A percentile compares a stretch with the other conserved stretches of the same genome.
phyloP scores from a whole-genome alignment of 2,797 vertebrate genomes.

The Notoglanidium macrostoma region DNA sequence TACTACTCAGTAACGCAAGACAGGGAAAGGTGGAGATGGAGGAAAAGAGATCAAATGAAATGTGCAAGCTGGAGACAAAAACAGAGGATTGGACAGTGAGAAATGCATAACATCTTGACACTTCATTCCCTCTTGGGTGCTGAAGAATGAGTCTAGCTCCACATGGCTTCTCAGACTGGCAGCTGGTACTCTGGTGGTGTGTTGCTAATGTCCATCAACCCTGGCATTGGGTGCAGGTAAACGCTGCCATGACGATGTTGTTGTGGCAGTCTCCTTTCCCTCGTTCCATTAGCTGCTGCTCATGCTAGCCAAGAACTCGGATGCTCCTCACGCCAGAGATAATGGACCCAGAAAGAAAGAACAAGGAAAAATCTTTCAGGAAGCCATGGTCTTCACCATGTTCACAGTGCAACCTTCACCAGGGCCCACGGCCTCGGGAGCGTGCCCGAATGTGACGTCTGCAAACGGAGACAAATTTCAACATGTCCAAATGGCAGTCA shows the following conservation, averaged over 20 bases:
- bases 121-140: constrained; percentile 11
- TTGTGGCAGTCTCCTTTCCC: background rate
- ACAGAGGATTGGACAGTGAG: background rate
- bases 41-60: background rate
- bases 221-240: constrained; percentile 33
- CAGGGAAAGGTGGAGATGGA: background rate
- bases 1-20: background rate
- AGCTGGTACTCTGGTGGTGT: constrained; percentile 46
- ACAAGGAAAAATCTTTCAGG: background rate
- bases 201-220: constrained; percentile 49
- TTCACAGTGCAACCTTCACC: background rate
- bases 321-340: constrained; percentile 21
- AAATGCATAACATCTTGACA: constrained; percentile 3
- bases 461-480: constrained; percentile 22
- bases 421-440: no score
- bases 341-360: constrained; percentile 13
- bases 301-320: background rate
- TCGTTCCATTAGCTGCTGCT: constrained; percentile 8
- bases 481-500: constrained; percentile 5
- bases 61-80: background rate
- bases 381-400: background rate
- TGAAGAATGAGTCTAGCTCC: constrained; percentile 33
- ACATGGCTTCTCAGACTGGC: constrained; percentile 37
- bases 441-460: background rate
- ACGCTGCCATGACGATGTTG: constrained; percentile 16